A percentile compares a stretch with the other conserved stretches of the same genome.
Evolutionary conservation across 2,888 invertebrate genomes (phyloP).

Genomic region (Limnephilus lunatus): DNA sequence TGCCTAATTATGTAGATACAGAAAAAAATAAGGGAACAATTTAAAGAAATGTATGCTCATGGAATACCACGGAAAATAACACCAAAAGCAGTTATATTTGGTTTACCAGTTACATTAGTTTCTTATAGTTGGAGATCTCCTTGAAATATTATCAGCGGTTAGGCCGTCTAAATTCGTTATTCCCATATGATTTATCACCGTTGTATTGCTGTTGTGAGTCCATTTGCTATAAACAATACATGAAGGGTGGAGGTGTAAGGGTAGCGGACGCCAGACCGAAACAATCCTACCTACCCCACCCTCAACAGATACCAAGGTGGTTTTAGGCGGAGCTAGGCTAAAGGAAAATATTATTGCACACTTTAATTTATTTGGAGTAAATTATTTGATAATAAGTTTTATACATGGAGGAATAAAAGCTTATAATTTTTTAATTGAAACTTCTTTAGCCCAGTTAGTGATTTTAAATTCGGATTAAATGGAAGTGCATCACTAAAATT

Average conservation of each 20-base stretch:
- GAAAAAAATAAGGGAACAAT: too few species aligned
- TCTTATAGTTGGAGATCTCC: background rate
- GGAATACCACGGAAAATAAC: background rate
- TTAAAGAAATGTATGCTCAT: too few species aligned
- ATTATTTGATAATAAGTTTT: background rate
- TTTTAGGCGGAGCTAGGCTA: background rate
- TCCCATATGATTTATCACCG: constrained; percentile 58
- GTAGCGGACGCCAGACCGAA: background rate
- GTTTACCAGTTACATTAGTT: background rate
- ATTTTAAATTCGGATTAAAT: too few species aligned
- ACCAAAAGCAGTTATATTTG: too few species aligned
- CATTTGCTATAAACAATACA: constrained; percentile 58
- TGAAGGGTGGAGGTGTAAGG: constrained; percentile 6
- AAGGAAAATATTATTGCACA: background rate
- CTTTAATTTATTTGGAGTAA: background rate
- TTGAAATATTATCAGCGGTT: background rate
- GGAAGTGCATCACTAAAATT: too few species aligned
- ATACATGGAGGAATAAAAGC: too few species aligned
- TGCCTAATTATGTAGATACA: too few species aligned
- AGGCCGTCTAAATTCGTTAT: constrained; percentile 49
- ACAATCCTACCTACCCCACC: background rate
- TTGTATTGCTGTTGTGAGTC: constrained; percentile 30
- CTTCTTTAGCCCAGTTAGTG: too few species aligned
- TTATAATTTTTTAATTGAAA: too few species aligned
- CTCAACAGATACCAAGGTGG: constrained; percentile 8